Conservation (phyloP, 2,113 vertebrate species). For the Rhadina sibilatrix region DNA sequence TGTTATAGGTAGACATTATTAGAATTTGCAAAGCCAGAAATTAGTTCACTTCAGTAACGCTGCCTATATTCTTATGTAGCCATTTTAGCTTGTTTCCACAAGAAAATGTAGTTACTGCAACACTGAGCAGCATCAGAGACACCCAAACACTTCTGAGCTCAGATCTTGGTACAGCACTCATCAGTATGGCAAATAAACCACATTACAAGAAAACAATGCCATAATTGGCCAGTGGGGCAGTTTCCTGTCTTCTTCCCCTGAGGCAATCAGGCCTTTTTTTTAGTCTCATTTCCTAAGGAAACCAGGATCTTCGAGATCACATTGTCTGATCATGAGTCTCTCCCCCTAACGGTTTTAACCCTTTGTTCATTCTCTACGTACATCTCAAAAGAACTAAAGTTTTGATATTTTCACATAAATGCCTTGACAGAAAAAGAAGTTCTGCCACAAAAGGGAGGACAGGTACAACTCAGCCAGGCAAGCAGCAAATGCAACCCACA, state of each 20-base stretch:
- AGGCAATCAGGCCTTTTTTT: slow-evolving; percentile 35
- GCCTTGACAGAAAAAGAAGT: not conserved
- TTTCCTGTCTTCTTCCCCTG: slow-evolving; percentile 63
- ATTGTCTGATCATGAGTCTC: slow-evolving; percentile 22
- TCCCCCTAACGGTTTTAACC: slow-evolving; percentile 24
- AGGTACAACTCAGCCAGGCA: not conserved
- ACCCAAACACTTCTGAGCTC: not conserved
- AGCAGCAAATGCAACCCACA: not conserved
- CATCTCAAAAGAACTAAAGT: not conserved
- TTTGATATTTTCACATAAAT: not conserved
- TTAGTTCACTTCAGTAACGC: not conserved
- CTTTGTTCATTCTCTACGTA: not conserved
- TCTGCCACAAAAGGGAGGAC: not conserved
- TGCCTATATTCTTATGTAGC: not conserved
- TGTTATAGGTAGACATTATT: not conserved
- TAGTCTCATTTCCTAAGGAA: slow-evolving; percentile 65
- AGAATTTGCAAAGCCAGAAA: not conserved
- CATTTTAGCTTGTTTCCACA: not conserved
- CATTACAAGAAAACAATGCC: slow-evolving; percentile 54
- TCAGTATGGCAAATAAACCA: slow-evolving; percentile 21
- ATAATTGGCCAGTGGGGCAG: slow-evolving; percentile 48
- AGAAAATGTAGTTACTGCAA: not conserved
- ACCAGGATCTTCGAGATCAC: slow-evolving; percentile 39
- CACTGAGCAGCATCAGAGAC: not conserved
- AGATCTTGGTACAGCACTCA: not conserved